Conservation (phyloP, 2,888 invertebrate genomes). For the Sinhomidia bicolor region DNA sequence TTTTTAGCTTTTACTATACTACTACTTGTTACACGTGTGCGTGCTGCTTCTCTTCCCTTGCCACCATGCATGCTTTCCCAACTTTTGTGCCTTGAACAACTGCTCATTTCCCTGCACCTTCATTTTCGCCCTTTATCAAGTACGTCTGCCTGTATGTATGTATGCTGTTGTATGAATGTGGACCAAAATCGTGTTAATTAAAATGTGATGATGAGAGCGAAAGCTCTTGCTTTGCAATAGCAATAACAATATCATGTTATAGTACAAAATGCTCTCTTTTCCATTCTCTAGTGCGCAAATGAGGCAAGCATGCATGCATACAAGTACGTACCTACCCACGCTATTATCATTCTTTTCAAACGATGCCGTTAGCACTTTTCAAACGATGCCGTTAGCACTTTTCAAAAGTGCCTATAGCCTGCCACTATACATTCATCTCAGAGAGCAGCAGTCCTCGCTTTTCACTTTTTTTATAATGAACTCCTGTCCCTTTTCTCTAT, state of each 20-base stretch:
- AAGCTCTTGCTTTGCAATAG: too few species aligned
- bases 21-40: neutral
- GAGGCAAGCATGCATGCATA: too few species aligned
- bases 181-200: slow-evolving; percentile 15
- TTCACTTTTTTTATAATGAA: neutral
- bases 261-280: too few species aligned
- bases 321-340: neutral
- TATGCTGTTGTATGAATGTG: too few species aligned
- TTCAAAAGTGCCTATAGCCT: neutral
- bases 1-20: too few species aligned
- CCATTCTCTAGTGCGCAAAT: too few species aligned
- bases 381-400: too few species aligned
- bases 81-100: too few species aligned
- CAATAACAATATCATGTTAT: too few species aligned
- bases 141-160: neutral
- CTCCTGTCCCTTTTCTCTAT: neutral
- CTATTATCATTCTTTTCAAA: neutral
- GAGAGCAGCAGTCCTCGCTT: neutral
- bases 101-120: neutral
- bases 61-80: neutral
- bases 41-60: too few species aligned
- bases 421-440: neutral
- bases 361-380: neutral
- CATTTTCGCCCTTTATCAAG: neutral
- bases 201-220: too few species aligned